These are phyloP conservation scores for Ciconia maguari DNA, from an alignment of 2,113 vertebrate genomes.

Conservation along the genomic window DNA sequence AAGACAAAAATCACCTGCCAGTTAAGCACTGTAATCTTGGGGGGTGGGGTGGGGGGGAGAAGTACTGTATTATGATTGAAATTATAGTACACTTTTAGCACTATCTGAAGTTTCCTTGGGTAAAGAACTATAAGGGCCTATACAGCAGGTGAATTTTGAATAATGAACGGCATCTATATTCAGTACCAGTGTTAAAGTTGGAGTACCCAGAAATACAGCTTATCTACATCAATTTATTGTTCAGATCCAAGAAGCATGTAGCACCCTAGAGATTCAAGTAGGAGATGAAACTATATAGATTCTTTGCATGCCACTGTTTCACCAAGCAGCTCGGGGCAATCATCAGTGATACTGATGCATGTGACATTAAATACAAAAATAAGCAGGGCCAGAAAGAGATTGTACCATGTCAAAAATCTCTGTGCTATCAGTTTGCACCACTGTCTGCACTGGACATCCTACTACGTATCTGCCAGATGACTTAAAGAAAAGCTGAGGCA, in stretches of 20 bases:
- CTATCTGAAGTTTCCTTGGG: not conserved
- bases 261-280: not conserved
- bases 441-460: not conserved
- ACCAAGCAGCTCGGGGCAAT: not conserved
- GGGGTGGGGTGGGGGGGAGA: too few species aligned
- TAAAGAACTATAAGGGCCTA: not conserved
- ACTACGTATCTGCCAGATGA: not conserved
- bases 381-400: not conserved
- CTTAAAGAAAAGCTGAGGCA: not conserved
- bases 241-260: not conserved
- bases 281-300: not conserved
- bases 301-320: not conserved
- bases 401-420: not conserved
- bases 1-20: not conserved
- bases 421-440: fast-evolving
- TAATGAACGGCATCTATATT: not conserved
- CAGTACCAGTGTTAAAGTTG: not conserved
- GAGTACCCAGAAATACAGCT: not conserved
- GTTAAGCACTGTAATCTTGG: not conserved
- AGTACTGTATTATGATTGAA: not conserved
- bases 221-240: not conserved
- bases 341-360: not conserved
- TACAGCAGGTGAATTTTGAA: not conserved
- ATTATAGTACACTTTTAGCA: not conserved
- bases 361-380: not conserved